Evolutionary conservation across 2,888 invertebrate species (phyloP).

Genomic region (Plusia festucae): DNA sequence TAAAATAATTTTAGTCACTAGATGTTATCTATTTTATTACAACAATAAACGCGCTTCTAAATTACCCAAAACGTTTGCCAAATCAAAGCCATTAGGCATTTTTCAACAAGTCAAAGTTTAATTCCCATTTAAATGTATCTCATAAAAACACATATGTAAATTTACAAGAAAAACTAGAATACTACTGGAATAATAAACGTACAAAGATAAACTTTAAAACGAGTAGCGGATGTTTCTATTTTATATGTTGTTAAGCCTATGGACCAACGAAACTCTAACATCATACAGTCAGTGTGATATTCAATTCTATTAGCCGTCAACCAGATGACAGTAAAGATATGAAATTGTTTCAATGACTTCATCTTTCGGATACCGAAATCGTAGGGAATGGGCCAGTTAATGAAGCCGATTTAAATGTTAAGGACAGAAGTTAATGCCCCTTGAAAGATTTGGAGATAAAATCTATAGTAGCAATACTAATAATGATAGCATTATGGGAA

Average conservation of each 20-base stretch:
- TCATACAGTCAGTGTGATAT: conserved; percentile 44
- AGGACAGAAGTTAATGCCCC: conserved; percentile 31
- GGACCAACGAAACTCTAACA: conserved; percentile 32
- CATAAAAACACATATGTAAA: conserved; percentile 20
- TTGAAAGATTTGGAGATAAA: not conserved
- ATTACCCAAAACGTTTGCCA: not conserved
- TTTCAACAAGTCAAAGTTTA: not conserved
- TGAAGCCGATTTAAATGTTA: conserved; percentile 34
- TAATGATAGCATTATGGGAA: not conserved
- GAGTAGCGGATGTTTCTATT: conserved; percentile 42
- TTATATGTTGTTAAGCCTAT: conserved; percentile 33
- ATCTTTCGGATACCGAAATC: conserved; percentile 30
- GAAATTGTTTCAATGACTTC: conserved; percentile 37
- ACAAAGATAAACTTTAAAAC: conserved; percentile 13
- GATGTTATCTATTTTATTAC: conserved; percentile 2
- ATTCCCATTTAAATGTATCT: not conserved
- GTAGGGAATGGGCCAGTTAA: conserved; percentile 11
- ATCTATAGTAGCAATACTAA: not conserved
- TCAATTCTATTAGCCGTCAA: conserved; percentile 36
- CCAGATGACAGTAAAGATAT: conserved; percentile 49
- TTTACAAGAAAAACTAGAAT: conserved; percentile 24
- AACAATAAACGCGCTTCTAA: not conserved
- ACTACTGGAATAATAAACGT: not conserved
- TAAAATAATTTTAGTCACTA: not conserved
- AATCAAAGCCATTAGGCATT: not conserved